Base-by-base conservation (phyloP, 2,888 invertebrate species). In the Lepidocyrtoides sp. region DNA sequence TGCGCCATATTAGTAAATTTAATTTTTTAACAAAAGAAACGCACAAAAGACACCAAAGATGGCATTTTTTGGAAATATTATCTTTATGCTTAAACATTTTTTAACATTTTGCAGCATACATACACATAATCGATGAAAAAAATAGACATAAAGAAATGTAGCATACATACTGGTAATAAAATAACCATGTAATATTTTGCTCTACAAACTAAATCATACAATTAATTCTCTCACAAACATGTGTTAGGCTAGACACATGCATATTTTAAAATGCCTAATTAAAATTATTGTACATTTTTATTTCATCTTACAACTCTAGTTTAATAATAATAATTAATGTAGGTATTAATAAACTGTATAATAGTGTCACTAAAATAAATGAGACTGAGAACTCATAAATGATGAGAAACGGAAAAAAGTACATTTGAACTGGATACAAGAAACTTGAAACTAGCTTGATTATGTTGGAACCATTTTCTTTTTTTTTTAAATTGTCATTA, bases 261-360 rank as follows among this genome's bases (percentile, higher is more conserved):
- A 14, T 14, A 17, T 54, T 17, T 54, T 14, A n/a, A 54, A 54
- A 36, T n/a, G 14, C 10, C 66, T 83, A 83, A 48, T 84, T 84
- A 84, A 84, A 84, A 84, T 84, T 84, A 84, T 84, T 84, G 84
- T 84, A 84, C 84, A 84, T 84, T 83, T n/a, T 41, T 84, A 32
- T 48, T 84, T 84, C 84, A 69, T 69, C 66, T n/a, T n/a, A n/a
- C n/a, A 63, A 51, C 17, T 17, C n/a, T 17, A 57, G 20, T 20
- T 17, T 51, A 17, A 57, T 54, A n/a, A 17, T 54, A n/a, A 17
- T 57, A 20, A 57, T 17, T n/a, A 17, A 57, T 57, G 17, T 54
- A n/a, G 26, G 14, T 63, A 82, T 63, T 29, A 29, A 72, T 72
- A 44, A 44, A 77, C 29, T 20, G 20, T 72, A 41, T 14, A 36